phyloP scores from a whole-genome alignment of 1,140 invertebrate genomes.

The Aphaenogaster floridana region DNA sequence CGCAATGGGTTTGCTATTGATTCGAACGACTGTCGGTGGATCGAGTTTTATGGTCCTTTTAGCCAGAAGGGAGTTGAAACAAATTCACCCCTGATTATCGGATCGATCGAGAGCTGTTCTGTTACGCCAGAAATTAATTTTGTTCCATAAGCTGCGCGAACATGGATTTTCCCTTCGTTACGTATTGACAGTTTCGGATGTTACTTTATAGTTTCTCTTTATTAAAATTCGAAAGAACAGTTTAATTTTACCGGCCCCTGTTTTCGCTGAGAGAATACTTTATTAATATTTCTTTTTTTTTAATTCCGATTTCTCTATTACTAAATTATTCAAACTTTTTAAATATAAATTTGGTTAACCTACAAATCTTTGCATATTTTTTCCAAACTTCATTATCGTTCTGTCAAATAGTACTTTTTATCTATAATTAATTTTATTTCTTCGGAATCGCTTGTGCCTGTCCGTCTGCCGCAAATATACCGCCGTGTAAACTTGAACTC shows the following conservation, averaged over 20 bases:
- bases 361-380: constrained; percentile 7
- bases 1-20: constrained; percentile 47
- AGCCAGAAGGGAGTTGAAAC: constrained; percentile 25
- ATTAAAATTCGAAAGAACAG: constrained; percentile 37
- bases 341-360: background rate
- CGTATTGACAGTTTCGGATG: constrained; percentile 31
- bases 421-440: background rate
- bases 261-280: background rate
- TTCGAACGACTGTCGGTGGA: constrained; percentile 40
- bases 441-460: background rate
- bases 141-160: constrained; percentile 14
- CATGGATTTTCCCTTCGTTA: constrained; percentile 30
- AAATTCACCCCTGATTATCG: constrained; percentile 51
- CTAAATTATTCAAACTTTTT: constrained; percentile 2
- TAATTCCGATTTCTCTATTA: background rate
- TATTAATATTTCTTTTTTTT: background rate
- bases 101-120: constrained; percentile 29
- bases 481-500: constrained; percentile 9
- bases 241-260: background rate
- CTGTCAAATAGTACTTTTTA: background rate
- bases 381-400: background rate
- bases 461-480: background rate
- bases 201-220: constrained; percentile 24
- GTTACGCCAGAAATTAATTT: constrained; percentile 57
- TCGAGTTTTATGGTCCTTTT: constrained; percentile 55